Percentiles rank a stretch among this genome's conserved stretches.
These are phyloP conservation scores for Mechanitis messenoides DNA, from an alignment of 2,888 invertebrate genomes.

Conservation along the genomic window DNA sequence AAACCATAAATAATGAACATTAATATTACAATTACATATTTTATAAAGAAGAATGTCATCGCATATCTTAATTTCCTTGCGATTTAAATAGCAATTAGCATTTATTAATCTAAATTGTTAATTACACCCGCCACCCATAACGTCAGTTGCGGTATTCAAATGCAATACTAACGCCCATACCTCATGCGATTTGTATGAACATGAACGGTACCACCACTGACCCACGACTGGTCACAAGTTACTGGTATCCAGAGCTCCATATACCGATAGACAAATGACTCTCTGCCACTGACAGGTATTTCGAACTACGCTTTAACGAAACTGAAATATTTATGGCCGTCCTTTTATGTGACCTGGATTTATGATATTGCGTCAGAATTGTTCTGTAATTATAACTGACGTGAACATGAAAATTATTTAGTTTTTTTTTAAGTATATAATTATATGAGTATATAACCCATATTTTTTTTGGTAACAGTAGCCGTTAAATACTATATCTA, in stretches of 20 bases:
- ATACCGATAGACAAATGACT: conserved; percentile 36
- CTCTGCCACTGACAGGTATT: conserved; percentile 21
- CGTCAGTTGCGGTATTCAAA: neutral
- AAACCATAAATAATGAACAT: no score
- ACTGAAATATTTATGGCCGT: conserved; percentile 22
- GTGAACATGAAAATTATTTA: neutral
- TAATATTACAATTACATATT: no score
- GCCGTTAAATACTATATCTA: no score
- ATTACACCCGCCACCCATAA: neutral
- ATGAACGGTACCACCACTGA: conserved; percentile 43
- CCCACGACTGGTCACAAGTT: conserved; percentile 35
- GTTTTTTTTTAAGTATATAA: conserved; percentile 1
- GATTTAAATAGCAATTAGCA: conserved; percentile 13
- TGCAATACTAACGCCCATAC: conserved; percentile 31
- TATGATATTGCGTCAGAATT: conserved; percentile 10
- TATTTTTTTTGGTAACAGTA: neutral
- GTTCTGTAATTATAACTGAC: neutral
- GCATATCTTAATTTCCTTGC: neutral
- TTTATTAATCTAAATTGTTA: conserved; percentile 10
- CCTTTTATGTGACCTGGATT: conserved; percentile 18
- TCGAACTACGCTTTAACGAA: conserved; percentile 16
- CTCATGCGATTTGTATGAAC: conserved; percentile 45
- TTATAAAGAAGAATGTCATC: no score
- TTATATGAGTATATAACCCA: neutral
- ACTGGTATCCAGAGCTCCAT: conserved; percentile 39